Conservation (phyloP, 2,113 vertebrate genomes). For the Salvelinus namaycush region DNA sequence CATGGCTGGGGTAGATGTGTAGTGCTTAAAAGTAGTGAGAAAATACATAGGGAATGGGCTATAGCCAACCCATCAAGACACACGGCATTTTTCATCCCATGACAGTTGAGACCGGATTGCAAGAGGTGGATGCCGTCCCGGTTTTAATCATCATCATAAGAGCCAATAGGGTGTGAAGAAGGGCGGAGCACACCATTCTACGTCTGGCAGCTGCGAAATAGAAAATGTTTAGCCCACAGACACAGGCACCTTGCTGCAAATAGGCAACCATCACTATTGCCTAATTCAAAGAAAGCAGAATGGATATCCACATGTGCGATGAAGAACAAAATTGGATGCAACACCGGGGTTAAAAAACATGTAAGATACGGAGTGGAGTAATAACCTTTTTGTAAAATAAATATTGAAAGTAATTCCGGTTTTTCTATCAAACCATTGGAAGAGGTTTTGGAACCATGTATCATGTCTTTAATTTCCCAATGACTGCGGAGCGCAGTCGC, state of each 20-base stretch:
- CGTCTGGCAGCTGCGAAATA: slow-evolving; percentile 73
- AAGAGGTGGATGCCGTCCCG: slow-evolving; percentile 32
- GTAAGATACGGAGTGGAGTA: neutral
- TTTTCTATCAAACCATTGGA: neutral
- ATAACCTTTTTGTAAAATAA: neutral
- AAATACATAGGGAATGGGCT: neutral
- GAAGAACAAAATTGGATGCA: slow-evolving; percentile 14
- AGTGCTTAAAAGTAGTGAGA: neutral
- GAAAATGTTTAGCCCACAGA: slow-evolving; percentile 44
- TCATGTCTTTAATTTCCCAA: slow-evolving; percentile 70
- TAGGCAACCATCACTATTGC: too few relatives aligned
- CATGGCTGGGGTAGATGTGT: neutral
- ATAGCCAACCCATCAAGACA: neutral
- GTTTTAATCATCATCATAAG: slow-evolving; percentile 20
- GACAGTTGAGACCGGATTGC: slow-evolving; percentile 27
- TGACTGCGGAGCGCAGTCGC: slow-evolving; percentile 70
- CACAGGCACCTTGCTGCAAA: slow-evolving; percentile 37
- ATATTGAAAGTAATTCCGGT: neutral
- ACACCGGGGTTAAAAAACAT: slow-evolving; percentile 25
- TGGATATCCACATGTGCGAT: slow-evolving; percentile 5
- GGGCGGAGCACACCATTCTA: slow-evolving; percentile 54
- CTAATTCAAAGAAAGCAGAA: neutral
- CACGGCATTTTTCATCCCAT: slow-evolving; percentile 48
- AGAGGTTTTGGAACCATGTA: slow-evolving; percentile 53
- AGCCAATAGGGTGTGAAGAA: slow-evolving; percentile 31